Evolutionary conservation across 2,797 vertebrate genomes (phyloP).

Genomic region (Alosa sapidissima): DNA sequence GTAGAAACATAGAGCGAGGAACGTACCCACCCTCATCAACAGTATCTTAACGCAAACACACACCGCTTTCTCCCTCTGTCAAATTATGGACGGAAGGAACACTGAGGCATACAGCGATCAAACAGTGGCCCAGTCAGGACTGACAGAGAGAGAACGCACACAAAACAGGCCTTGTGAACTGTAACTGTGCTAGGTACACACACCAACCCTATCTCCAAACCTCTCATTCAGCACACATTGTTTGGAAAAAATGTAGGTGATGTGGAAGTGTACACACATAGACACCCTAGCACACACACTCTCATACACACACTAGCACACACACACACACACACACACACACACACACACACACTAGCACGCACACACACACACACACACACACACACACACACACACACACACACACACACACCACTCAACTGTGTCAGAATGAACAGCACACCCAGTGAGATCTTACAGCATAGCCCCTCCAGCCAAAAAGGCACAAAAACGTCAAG

Average conservation of each 20-base stretch:
- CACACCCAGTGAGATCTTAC: too few species aligned
- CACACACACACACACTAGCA: neutral
- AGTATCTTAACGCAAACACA: neutral
- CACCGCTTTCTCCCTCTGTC: neutral
- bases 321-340: neutral
- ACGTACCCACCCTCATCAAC: conserved; percentile 3
- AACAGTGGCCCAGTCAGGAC: neutral
- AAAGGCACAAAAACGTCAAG: too few species aligned
- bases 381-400: neutral
- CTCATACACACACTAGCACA: neutral
- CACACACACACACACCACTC: neutral
- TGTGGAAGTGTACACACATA: neutral
- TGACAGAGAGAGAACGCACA: neutral
- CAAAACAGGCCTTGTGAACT: neutral
- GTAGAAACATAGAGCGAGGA: conserved; percentile 1
- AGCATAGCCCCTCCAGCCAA: too few species aligned
- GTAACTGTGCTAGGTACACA: neutral
- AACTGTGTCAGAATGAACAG: neutral
- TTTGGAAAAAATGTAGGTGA: neutral
- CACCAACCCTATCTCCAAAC: neutral
- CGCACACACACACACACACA: neutral
- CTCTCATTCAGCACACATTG: conserved; percentile 9
- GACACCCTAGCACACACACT: neutral
- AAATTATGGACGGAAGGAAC: neutral
- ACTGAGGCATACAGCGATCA: conserved; percentile 6